Evolutionary conservation across 2,888 invertebrate genomes (phyloP), one percentile per base, ranked within the genome.

Genomic region (Diogma glabrata): DNA sequence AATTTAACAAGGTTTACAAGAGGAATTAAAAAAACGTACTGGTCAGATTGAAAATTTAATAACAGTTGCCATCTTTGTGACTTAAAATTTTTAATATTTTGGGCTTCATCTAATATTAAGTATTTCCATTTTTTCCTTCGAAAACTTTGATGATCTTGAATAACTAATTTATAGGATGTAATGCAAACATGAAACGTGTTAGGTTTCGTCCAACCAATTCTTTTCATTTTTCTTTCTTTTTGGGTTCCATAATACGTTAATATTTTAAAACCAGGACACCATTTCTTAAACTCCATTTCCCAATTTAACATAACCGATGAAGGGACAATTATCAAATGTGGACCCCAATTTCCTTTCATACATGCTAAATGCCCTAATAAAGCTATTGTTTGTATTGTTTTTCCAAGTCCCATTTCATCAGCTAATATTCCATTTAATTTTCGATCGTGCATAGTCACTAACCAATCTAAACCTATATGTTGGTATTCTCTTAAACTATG

Each of bases 261-360:
- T 63, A 99, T 92, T 77, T 99, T 99, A 69, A 99, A 94, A 49
- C 91, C 93, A 1, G 99, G 99, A 70, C 96, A 97, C 99, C 99
- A 99, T 71, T 97, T 97, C 72, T 99, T 97, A 65, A 95, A 89
- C 72, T 99, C 99, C 91, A 97, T 93, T 75, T 99, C 99, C 99
- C 99, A 99, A 73, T 99, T 99, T 55, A 99, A 78, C 87, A 99
- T 95, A 49, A 99, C 97, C 58, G 96, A 96, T 14, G 99, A 99
- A 53, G 99, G 99, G 58, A 99, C 99, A 56, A 99, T 89, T 59
- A 99, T 94, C 20, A 99, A 77, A 77, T 99, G 99, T 51, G 99
- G 99, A 26, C 99, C 99, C 99, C 99, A 99, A 66, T 92, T 85
- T 58, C 81, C 79, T 63, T 84, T 84, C 63, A 91, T 92, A 61